These are phyloP conservation scores for Fistularia tabacaria DNA, from an alignment of 2,797 vertebrate genomes.

Conservation along the genomic window DNA sequence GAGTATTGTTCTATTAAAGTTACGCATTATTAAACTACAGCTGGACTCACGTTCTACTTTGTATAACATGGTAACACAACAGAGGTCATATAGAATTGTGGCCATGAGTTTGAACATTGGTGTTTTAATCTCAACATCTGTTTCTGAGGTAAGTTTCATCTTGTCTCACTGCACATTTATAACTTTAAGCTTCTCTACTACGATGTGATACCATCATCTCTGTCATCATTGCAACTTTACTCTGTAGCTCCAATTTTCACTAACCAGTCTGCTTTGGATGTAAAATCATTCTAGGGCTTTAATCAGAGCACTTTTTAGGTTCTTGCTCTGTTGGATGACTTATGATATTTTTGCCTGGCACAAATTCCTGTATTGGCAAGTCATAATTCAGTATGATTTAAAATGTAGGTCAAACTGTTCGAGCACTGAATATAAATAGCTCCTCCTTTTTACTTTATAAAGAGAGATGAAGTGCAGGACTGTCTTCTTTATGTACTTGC, in stretches of 20 bases:
- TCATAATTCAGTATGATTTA: conserved; percentile 34
- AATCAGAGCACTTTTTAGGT: background rate
- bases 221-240: conserved; percentile 16
- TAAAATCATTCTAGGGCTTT: too few relatives aligned
- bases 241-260: conserved; percentile 12
- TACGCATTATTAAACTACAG: too few relatives aligned
- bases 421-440: conserved; percentile 54
- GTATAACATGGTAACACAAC: too few relatives aligned
- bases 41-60: too few relatives aligned
- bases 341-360: conserved; percentile 8
- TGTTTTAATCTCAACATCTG: too few relatives aligned
- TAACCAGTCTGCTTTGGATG: conserved; percentile 7
- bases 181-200: conserved; percentile 9
- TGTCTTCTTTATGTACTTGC: conserved; percentile 22
- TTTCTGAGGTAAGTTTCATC: too few relatives aligned
- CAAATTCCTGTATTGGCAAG: conserved; percentile 1
- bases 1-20: too few relatives aligned
- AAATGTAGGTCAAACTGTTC: conserved; percentile 41
- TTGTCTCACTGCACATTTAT: conserved; percentile 17
- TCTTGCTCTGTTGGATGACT: conserved; percentile 1
- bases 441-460: conserved; percentile 61
- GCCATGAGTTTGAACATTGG: too few relatives aligned
- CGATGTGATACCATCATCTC: background rate
- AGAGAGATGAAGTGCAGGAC: conserved; percentile 33
- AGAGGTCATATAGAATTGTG: too few relatives aligned